phyloP scores from a whole-genome alignment of 2,888 invertebrate genomes.

The Dryomyza anilis region DNA sequence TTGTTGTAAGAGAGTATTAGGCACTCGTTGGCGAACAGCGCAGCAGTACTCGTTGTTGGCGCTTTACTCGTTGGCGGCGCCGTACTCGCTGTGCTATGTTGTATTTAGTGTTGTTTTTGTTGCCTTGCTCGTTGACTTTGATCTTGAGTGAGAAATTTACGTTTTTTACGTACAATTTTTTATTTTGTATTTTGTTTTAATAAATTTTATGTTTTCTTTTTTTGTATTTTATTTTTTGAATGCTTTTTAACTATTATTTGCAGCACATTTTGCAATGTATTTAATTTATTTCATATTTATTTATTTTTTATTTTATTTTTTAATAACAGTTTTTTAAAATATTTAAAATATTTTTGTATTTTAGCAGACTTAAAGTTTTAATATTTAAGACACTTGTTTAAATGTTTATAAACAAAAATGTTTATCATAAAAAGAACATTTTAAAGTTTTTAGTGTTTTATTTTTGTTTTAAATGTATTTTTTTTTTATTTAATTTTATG shows the following conservation, averaged over 20 bases:
- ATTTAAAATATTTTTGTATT: not conserved
- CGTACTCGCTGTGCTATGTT: too few relatives aligned
- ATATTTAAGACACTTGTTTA: not conserved
- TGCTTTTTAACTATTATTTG: not conserved
- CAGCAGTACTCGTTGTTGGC: too few relatives aligned
- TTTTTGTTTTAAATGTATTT: too few relatives aligned
- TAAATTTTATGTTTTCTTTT: not conserved
- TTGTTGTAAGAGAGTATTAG: too few relatives aligned
- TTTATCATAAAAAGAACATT: too few relatives aligned
- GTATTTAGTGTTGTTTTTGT: too few relatives aligned
- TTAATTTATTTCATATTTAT: not conserved
- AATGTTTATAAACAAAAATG: too few relatives aligned
- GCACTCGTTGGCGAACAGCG: too few relatives aligned
- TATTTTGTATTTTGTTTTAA: conserved; percentile 14
- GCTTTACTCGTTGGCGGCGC: too few relatives aligned
- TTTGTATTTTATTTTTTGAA: conserved; percentile 4
- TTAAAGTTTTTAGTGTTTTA: too few relatives aligned
- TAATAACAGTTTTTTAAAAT: not conserved
- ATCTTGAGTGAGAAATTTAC: conserved; percentile 23
- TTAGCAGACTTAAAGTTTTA: too few relatives aligned
- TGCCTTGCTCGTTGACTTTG: conserved; percentile 29
- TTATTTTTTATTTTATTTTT: not conserved
- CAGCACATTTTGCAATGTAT: not conserved
- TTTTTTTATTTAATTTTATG: too few relatives aligned
- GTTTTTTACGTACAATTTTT: conserved; percentile 3